These are phyloP conservation scores for Lasioglossum calceatum DNA, from an alignment of 2,888 invertebrate genomes.

Conservation along the genomic window DNA sequence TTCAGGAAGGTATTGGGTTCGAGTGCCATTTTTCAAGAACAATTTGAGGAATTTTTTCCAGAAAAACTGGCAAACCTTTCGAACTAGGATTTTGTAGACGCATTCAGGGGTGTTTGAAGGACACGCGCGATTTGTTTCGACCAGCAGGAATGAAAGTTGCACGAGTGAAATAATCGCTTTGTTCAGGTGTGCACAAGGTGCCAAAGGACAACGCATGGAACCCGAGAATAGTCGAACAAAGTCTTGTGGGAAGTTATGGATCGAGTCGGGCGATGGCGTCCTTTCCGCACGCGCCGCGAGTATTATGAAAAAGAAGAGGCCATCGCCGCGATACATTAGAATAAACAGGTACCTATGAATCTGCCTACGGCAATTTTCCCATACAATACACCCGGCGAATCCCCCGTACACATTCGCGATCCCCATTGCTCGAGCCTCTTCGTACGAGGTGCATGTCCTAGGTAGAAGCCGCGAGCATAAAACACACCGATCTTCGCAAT, in stretches of 20 bases:
- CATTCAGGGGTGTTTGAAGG: no score
- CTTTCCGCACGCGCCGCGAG: slow-evolving; percentile 3
- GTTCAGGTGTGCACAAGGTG: neutral
- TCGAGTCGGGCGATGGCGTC: neutral
- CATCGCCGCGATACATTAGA: slow-evolving; percentile 20
- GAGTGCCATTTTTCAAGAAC: no score
- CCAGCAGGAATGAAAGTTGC: no score
- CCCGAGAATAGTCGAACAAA: neutral
- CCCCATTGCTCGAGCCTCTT: slow-evolving; percentile 31
- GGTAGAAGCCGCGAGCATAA: slow-evolving; percentile 52
- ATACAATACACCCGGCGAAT: slow-evolving; percentile 30
- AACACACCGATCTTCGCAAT: slow-evolving; percentile 47
- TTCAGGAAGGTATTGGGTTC: no score
- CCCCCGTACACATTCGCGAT: slow-evolving; percentile 12
- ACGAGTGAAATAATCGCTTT: no score
- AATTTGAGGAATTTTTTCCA: no score
- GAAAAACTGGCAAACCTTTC: no score
- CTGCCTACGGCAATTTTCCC: slow-evolving; percentile 52
- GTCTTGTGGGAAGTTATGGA: neutral
- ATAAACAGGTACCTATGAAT: slow-evolving; percentile 39
- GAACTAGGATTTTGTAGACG: no score
- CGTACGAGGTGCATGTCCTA: slow-evolving; percentile 41
- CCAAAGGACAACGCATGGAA: neutral
- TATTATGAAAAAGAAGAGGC: neutral
- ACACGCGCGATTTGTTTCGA: no score